Conservation (phyloP, 2,888 invertebrate genomes). For the Papilio elwesi region DNA sequence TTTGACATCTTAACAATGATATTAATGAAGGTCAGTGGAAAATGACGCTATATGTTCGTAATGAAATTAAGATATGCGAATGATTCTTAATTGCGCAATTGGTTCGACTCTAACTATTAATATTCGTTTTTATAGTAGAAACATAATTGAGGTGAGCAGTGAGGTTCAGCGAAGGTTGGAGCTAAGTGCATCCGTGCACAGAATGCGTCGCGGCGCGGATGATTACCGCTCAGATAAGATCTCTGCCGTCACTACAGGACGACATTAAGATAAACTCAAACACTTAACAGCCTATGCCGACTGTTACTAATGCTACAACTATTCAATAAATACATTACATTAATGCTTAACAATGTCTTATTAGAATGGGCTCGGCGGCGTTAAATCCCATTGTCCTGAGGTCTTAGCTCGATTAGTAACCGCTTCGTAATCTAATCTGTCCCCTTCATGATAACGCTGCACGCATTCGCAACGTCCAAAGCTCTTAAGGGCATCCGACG, state of each 20-base stretch:
- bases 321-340: conserved; percentile 58
- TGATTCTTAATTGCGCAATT: too few relatives aligned
- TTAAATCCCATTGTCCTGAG: conserved; percentile 32
- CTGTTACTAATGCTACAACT: conserved; percentile 52
- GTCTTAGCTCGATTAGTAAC: background rate
- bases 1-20: too few relatives aligned
- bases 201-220: conserved; percentile 41
- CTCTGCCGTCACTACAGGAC: conserved; percentile 45
- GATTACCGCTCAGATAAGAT: conserved; percentile 53
- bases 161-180: conserved; percentile 33
- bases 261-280: conserved; percentile 61
- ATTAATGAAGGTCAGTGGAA: too few relatives aligned
- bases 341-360: conserved; percentile 43
- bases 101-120: background rate
- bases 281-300: conserved; percentile 57
- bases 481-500: conserved; percentile 41
- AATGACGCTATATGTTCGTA: too few relatives aligned
- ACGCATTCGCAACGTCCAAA: conserved; percentile 39
- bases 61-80: too few relatives aligned
- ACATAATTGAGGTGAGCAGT: conserved; percentile 31
- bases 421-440: conserved; percentile 41
- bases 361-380: conserved; percentile 32
- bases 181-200: conserved; percentile 35
- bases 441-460: conserved; percentile 39
- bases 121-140: conserved; percentile 27